Evolutionary conservation across 2,797 vertebrate genomes (phyloP).

Genomic region (Lerista edwardsae): DNA sequence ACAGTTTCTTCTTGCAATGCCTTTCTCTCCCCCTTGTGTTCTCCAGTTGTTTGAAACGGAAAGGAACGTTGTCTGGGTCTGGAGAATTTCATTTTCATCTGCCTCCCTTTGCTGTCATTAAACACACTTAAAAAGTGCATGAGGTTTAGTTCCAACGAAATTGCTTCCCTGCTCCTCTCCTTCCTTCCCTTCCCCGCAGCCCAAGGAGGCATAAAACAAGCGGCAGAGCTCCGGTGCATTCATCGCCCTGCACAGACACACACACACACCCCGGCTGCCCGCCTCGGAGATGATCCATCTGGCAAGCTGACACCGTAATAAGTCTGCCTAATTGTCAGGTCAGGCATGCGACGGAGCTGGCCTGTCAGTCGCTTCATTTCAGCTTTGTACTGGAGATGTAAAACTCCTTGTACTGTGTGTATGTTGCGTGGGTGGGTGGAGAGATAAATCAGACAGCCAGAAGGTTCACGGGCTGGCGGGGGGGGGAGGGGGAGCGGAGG

Average conservation of each 20-base stretch:
- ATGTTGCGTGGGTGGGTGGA: neutral
- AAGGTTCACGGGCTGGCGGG: neutral
- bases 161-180: slow-evolving; percentile 60
- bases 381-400: slow-evolving; percentile 60
- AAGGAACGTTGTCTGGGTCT: slow-evolving; percentile 74
- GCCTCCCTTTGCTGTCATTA: slow-evolving; percentile 77
- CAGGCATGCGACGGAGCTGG: slow-evolving; percentile 72
- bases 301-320: slow-evolving; percentile 75
- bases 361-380: slow-evolving; percentile 68
- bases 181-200: slow-evolving; percentile 54
- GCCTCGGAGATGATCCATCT: slow-evolving; percentile 75
- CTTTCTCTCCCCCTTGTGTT: neutral
- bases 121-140: slow-evolving; percentile 72
- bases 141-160: slow-evolving; percentile 78
- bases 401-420: slow-evolving; percentile 11
- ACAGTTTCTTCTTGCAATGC: neutral
- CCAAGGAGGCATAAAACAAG: slow-evolving; percentile 70
- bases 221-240: slow-evolving; percentile 63
- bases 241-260: slow-evolving; percentile 51
- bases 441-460: slow-evolving; percentile 24
- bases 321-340: slow-evolving; percentile 79
- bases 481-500: neutral
- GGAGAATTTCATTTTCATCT: slow-evolving; percentile 75
- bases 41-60: slow-evolving; percentile 70
- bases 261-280: slow-evolving; percentile 32